phyloP scores from a whole-genome alignment of 2,888 invertebrate species.

The Orchestes rusci region DNA sequence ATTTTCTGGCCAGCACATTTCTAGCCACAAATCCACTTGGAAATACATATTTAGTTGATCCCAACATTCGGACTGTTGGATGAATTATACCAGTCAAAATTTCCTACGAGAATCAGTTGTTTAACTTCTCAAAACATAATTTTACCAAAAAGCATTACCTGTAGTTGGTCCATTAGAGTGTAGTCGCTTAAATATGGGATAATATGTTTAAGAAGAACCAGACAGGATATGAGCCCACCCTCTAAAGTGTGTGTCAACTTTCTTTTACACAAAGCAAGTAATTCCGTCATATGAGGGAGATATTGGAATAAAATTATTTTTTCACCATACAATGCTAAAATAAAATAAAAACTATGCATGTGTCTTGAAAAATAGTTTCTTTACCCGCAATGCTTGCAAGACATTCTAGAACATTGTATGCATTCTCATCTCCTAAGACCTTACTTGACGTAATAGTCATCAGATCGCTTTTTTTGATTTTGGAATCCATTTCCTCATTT shows the following conservation, averaged over 20 bases:
- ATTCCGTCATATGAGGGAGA: conserved; percentile 80
- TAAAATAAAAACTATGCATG: neutral
- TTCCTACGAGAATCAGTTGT: conserved; percentile 55
- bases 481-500: conserved; percentile 39
- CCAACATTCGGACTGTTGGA: conserved; percentile 73
- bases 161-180: conserved; percentile 79
- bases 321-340: conserved; percentile 66
- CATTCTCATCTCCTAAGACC: conserved; percentile 73
- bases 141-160: too few species aligned
- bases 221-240: conserved; percentile 78
- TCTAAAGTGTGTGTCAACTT: conserved; percentile 79
- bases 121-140: neutral
- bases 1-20: conserved; percentile 69
- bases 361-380: too few species aligned
- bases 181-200: conserved; percentile 76
- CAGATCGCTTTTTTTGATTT: conserved; percentile 36
- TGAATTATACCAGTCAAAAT: conserved; percentile 77
- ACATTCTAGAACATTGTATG: conserved; percentile 83
- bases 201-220: conserved; percentile 72
- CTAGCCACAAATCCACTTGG: conserved; percentile 74
- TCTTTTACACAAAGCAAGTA: conserved; percentile 72
- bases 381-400: conserved; percentile 79
- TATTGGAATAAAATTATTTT: conserved; percentile 84
- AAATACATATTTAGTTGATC: conserved; percentile 72
- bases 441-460: conserved; percentile 58